Conservation (phyloP, 2,797 vertebrate genomes). For the Coreius guichenoti region DNA sequence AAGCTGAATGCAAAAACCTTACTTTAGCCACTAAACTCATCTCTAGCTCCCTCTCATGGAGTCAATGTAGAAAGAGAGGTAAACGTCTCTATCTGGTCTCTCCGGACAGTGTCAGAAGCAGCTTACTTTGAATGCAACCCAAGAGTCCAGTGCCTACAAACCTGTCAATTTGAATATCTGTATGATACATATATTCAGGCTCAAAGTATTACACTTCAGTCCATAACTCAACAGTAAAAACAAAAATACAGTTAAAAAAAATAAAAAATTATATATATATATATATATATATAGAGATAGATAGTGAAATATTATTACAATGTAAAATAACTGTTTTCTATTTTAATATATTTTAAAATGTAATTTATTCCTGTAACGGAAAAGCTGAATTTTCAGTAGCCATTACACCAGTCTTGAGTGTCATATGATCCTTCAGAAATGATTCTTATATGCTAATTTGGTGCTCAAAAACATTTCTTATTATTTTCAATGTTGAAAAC, state of each 20-base stretch:
- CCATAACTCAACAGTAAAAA: background rate
- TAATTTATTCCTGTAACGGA: no score
- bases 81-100: conserved; percentile 23
- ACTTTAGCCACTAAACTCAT: conserved; percentile 2
- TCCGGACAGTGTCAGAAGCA: background rate
- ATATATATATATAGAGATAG: no score
- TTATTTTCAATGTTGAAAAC: no score
- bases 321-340: background rate
- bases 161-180: background rate
- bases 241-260: no score
- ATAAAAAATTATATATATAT: no score
- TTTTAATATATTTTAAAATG: background rate
- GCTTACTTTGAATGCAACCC: conserved; percentile 20
- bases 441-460: no score
- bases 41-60: conserved; percentile 49
- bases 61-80: conserved; percentile 17
- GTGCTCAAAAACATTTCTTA: no score
- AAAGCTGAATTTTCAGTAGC: background rate
- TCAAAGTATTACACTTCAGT: background rate
- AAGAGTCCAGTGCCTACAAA: background rate
- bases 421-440: no score
- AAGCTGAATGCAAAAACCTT: background rate
- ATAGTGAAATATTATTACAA: background rate
- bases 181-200: background rate
- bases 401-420: no score